Conservation (phyloP, 2,797 vertebrate genomes). For the Callimico goeldii region DNA sequence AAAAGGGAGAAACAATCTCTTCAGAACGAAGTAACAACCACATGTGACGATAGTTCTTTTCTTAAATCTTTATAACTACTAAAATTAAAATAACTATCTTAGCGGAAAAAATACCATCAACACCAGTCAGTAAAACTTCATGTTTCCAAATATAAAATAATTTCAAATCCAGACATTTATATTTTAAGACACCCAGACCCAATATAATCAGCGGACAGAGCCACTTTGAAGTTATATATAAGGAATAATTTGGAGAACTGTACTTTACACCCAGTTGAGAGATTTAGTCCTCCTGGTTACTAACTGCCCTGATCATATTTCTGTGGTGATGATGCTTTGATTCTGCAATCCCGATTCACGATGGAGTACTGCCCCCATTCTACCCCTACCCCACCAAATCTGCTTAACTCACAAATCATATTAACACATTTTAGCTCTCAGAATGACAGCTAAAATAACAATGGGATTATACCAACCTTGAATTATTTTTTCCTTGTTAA, state of each 20-base stretch:
- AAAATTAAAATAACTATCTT: conserved; percentile 39
- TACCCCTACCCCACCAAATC: not conserved
- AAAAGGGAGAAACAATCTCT: not conserved
- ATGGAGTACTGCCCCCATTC: fast-evolving
- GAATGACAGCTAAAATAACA: not conserved
- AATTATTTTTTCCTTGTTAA: conserved; percentile 93
- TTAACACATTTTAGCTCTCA: not conserved
- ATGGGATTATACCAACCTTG: conserved; percentile 88
- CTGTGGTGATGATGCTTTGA: not conserved
- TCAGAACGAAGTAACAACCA: not conserved
- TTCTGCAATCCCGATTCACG: not conserved
- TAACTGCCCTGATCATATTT: not conserved
- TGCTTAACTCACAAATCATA: not conserved
- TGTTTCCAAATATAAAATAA: conserved; percentile 36
- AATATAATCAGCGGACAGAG: not conserved
- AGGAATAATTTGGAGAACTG: not conserved
- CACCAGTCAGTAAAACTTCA: not conserved
- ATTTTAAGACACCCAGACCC: conserved; percentile 38
- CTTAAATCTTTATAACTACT: conserved; percentile 6
- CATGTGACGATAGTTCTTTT: not conserved
- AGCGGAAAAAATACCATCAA: conserved; percentile 11
- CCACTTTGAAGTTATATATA: not conserved
- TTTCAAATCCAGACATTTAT: not conserved
- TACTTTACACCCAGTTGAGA: not conserved
- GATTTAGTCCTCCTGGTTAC: not conserved